Percentiles rank a stretch among this genome's conserved stretches.
phyloP scores from a whole-genome alignment of 1,140 invertebrate species.

The Tetramorium simillimum region DNA sequence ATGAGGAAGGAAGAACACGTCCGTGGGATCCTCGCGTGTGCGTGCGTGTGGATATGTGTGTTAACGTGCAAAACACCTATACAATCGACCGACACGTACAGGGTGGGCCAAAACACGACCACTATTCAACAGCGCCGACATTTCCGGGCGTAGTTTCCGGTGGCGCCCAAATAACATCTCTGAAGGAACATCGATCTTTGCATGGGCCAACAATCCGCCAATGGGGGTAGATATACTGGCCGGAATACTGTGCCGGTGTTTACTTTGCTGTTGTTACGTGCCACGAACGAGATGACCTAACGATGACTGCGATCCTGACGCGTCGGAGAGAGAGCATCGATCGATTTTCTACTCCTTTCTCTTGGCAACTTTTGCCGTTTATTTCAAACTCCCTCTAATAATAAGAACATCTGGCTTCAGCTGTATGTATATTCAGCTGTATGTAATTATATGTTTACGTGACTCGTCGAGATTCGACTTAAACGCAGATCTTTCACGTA shows the following conservation, averaged over 20 bases:
- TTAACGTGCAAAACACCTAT: conserved; percentile 60
- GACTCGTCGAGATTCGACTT: neutral
- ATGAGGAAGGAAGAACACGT: conserved; percentile 2
- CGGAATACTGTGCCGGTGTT: conserved; percentile 5
- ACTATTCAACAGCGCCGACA: conserved; percentile 77
- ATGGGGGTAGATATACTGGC: conserved; percentile 45
- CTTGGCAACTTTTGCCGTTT: neutral
- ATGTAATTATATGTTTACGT: neutral
- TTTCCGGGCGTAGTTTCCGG: conserved; percentile 68
- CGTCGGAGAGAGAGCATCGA: neutral
- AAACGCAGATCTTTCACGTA: neutral
- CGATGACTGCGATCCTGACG: neutral
- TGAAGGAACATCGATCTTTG: conserved; percentile 64
- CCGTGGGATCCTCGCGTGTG: conserved; percentile 26
- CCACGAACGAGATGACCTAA: conserved; percentile 14
- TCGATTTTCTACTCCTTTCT: conserved; percentile 7
- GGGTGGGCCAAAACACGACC: conserved; percentile 79
- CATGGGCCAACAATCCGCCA: conserved; percentile 60
- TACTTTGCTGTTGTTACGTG: conserved; percentile 44
- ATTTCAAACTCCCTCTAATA: neutral
- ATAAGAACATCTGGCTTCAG: no score
- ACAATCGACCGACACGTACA: conserved; percentile 38
- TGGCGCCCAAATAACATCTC: conserved; percentile 67
- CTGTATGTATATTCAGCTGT: no score
- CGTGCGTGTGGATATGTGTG: conserved; percentile 6